phyloP scores from a whole-genome alignment of 2,113 vertebrate species.

The Gavia stellata region DNA sequence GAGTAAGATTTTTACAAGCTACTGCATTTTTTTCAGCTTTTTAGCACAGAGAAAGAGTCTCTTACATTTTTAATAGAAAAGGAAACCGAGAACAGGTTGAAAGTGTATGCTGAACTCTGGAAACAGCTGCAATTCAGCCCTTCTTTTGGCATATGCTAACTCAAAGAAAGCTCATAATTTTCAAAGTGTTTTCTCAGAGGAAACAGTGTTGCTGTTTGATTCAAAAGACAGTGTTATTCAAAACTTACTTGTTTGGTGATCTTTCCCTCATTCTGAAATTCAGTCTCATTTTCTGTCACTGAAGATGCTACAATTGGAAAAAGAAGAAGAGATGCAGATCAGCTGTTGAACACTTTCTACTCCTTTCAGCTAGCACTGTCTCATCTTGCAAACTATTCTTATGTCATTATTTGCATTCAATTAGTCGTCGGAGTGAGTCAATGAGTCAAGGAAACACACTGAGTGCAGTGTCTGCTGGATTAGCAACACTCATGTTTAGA shows the following conservation, averaged over 20 bases:
- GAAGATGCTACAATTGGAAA: not conserved
- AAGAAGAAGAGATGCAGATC: not conserved
- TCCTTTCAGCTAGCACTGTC: not conserved
- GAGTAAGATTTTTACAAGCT: not conserved
- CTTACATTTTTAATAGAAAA: slow-evolving; percentile 34
- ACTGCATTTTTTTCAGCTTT: not conserved
- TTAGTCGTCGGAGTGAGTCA: not conserved
- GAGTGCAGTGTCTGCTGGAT: not conserved
- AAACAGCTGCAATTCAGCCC: slow-evolving; percentile 4
- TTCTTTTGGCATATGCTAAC: not conserved
- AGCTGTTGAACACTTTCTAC: not conserved
- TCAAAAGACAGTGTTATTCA: not conserved
- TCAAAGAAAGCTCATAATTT: not conserved
- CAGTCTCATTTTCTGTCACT: not conserved
- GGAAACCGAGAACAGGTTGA: not conserved
- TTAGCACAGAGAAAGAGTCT: not conserved
- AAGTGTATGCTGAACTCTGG: not conserved
- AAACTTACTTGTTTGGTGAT: not conserved
- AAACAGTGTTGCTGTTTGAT: not conserved
- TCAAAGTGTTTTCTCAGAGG: not conserved
- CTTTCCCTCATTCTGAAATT: not conserved
- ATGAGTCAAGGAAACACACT: not conserved
- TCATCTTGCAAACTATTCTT: not conserved
- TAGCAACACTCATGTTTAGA: not conserved
- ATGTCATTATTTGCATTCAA: not conserved